phyloP scores from a whole-genome alignment of 2,888 invertebrate genomes.

The Campopleginae sp. region DNA sequence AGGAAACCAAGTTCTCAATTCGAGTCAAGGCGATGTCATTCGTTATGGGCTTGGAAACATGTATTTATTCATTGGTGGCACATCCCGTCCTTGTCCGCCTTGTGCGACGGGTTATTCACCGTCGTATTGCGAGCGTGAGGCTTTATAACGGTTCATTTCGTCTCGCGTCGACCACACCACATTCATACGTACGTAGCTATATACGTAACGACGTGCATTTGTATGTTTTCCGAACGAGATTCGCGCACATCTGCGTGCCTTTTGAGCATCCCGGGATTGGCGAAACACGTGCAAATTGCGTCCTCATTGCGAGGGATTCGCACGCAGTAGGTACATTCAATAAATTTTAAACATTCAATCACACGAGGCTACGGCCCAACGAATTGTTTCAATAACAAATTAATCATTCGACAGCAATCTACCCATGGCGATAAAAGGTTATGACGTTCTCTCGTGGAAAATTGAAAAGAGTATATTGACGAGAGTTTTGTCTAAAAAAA shows the following conservation, averaged over 20 bases:
- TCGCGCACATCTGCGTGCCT: constrained; percentile 41
- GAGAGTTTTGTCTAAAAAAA: neutral
- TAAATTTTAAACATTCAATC: neutral
- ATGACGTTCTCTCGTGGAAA: neutral
- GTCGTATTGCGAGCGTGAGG: constrained; percentile 70
- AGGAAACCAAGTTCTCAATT: constrained; percentile 67
- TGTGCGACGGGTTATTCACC: constrained; percentile 77
- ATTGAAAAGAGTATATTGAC: neutral
- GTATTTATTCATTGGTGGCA: constrained; percentile 53
- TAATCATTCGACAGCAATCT: neutral
- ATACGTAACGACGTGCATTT: constrained; percentile 34
- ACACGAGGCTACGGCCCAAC: neutral
- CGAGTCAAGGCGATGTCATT: constrained; percentile 66
- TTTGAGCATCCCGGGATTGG: constrained; percentile 56
- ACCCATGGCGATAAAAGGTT: neutral
- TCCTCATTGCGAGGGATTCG: constrained; percentile 9
- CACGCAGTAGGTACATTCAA: neutral
- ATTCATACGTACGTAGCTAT: constrained; percentile 30
- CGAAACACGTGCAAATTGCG: constrained; percentile 30
- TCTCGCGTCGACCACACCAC: constrained; percentile 50
- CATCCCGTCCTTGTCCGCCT: constrained; percentile 70
- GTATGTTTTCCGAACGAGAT: constrained; percentile 31
- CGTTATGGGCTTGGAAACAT: constrained; percentile 55
- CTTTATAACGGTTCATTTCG: constrained; percentile 76
- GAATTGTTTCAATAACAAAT: neutral